Base-by-base conservation (phyloP, 2,888 invertebrate genomes). In the Nomada lathburiana region DNA sequence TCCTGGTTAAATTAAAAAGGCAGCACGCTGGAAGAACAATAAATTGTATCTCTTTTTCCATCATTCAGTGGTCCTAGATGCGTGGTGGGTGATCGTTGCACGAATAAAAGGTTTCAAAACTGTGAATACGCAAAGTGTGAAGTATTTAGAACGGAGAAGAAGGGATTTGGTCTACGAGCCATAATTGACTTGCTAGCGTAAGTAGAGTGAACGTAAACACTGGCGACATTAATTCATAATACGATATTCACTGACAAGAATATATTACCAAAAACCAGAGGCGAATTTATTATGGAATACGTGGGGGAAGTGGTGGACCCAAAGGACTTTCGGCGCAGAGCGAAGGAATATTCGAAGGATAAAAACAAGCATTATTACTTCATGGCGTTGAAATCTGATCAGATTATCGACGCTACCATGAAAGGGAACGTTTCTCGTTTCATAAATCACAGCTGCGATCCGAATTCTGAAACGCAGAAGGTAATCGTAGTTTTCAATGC, bases 361-460 rank as follows among this genome's bases (percentile, higher is more conserved):
- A 98, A 98, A 93, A 97, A 97, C 92, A 95, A 96, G 52, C 99
- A 99, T 94, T 98, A 98, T 93, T 99, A 99, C 94, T 99, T 99
- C 94, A 99, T 99, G 99, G 97, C 99, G 0, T 94, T 99, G 63
- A 97, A 98, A 92, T 97, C 98, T 0, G 98, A 99, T 94, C 97
- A 97, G 82, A 97, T 98, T 75, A 99, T 99, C 80, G 99, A 99
- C 94, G 99, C 99, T 2, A 99, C 99, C 0, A 94, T 96, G 89
- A 98, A 98, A 94, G 99, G 99, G 50, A 99, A 99, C 93, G 96
- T 98, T 80, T 99, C 99, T 0, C 95, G 99, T 57, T 99, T 99
- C 92, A 99, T 99, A 89, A 99, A 99, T 94, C 99, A 99, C 93
- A 99, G 99, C 63, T 99, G 99, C 93, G 98, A 99, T 90, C 99